Conservation (phyloP, 2,888 invertebrate species). For the Phorcus lineatus region DNA sequence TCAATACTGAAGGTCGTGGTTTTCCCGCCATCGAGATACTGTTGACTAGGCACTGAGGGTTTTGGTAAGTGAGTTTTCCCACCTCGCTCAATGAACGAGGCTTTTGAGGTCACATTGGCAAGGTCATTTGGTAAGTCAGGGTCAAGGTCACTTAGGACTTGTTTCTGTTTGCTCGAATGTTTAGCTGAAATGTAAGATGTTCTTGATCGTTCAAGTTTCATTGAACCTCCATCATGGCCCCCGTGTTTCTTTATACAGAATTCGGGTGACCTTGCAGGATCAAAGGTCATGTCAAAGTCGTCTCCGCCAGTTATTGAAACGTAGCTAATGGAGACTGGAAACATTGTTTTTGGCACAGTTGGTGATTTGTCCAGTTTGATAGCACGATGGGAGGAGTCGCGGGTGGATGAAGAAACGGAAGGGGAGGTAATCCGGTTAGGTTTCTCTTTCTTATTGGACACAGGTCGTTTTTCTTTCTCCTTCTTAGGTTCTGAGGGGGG, state of each 20-base stretch:
- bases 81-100: not conserved
- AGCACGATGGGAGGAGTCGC: not conserved
- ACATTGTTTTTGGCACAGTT: slow-evolving; percentile 37
- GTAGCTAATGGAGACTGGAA: slow-evolving; percentile 50
- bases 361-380: slow-evolving; percentile 16
- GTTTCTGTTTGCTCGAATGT: not conserved
- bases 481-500: not conserved
- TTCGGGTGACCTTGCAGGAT: slow-evolving; percentile 11
- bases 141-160: not conserved
- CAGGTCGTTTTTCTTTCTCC: not conserved
- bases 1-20: not conserved
- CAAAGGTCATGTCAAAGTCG: slow-evolving; percentile 30
- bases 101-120: not conserved
- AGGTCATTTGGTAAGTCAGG: not conserved
- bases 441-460: not conserved
- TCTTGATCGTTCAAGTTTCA: slow-evolving; percentile 1
- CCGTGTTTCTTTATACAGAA: not conserved
- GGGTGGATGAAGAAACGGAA: not conserved
- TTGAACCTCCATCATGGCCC: not conserved
- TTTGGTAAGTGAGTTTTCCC: slow-evolving; percentile 50
- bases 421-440: slow-evolving; percentile 19
- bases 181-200: slow-evolving; percentile 17
- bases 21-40: slow-evolving; percentile 52
- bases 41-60: slow-evolving; percentile 58
- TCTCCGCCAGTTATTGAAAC: slow-evolving; percentile 52